Evolutionary conservation across 1,140 invertebrate genomes (phyloP).

Genomic region (Anastrepha ludens): DNA sequence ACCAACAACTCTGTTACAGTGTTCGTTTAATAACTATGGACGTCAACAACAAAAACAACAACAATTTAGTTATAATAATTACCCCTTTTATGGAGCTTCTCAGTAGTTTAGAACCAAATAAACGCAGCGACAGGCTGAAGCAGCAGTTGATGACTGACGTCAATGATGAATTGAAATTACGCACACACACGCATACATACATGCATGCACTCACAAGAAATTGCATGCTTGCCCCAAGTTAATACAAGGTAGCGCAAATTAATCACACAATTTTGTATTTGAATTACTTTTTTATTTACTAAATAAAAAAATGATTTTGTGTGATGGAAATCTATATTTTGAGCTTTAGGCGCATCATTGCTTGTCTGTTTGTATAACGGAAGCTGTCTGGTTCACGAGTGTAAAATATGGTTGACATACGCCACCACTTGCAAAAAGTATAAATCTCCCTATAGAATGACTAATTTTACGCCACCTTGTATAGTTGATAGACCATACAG

Average conservation of each 20-base stretch:
- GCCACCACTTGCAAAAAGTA: too few relatives aligned
- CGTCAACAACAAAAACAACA: not conserved
- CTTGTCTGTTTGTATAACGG: too few relatives aligned
- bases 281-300: too few relatives aligned
- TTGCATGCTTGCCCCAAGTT: not conserved
- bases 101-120: not conserved
- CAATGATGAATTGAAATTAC: not conserved
- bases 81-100: not conserved
- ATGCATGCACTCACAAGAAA: not conserved
- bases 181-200: not conserved
- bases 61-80: constrained; percentile 24
- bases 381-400: too few relatives aligned
- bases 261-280: too few relatives aligned
- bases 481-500: not conserved
- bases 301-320: too few relatives aligned
- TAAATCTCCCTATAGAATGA: too few relatives aligned
- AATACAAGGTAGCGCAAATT: not conserved
- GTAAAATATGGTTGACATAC: too few relatives aligned
- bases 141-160: not conserved
- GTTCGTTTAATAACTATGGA: not conserved
- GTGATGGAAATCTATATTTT: too few relatives aligned
- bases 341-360: too few relatives aligned
- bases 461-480: too few relatives aligned
- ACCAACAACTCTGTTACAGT: not conserved
- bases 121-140: not conserved